Percentiles rank a stretch among this genome's conserved stretches.
Conservation (phyloP, 2,797 vertebrate species). For the Darevskia nairensis region DNA sequence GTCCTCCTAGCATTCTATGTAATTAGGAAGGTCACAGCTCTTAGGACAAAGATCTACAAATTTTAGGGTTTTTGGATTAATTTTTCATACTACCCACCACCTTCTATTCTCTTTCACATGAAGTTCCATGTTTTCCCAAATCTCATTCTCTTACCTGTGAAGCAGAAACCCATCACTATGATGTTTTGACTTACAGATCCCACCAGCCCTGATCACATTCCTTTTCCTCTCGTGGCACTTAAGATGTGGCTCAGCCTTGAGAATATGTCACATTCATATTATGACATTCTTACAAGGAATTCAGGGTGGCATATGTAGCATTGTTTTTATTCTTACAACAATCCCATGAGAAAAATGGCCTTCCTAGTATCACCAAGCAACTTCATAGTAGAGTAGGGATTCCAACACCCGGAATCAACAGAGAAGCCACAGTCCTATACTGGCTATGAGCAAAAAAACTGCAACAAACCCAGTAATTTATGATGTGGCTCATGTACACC, state of each 20-base stretch:
- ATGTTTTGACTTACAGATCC: background rate
- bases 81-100: background rate
- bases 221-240: background rate
- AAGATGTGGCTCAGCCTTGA: background rate
- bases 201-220: background rate
- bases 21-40: background rate
- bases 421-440: background rate
- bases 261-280: background rate
- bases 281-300: background rate
- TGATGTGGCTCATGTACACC: background rate
- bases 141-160: background rate
- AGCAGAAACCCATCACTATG: background rate
- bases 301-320: background rate
- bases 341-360: background rate
- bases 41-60: background rate
- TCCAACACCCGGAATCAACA: background rate
- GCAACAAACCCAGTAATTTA: background rate
- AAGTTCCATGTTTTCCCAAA: background rate
- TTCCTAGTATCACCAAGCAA: background rate
- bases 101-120: background rate
- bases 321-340: background rate
- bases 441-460: too few species aligned
- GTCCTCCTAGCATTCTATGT: background rate
- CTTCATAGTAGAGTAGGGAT: background rate
- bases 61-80: background rate